Evolutionary conservation across 2,888 invertebrate genomes (phyloP).

Genomic region (Philonicus albiceps): DNA sequence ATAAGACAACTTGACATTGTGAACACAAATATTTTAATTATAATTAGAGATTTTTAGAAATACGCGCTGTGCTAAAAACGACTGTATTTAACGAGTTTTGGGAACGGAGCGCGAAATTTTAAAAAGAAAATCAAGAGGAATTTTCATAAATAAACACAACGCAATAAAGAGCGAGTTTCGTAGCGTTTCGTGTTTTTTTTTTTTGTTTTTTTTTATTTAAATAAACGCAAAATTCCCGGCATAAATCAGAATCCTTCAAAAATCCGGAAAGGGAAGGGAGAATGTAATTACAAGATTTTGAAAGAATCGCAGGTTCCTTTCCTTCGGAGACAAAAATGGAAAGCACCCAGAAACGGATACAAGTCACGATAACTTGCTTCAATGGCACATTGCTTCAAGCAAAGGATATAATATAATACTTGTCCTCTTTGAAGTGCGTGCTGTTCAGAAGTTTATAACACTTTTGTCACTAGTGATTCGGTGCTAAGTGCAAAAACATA

Average conservation of each 20-base stretch:
- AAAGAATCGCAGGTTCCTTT: neutral
- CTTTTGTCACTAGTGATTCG: slow-evolving; percentile 22
- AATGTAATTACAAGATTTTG: neutral
- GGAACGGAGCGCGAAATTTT: neutral
- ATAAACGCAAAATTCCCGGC: neutral
- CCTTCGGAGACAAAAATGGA: neutral
- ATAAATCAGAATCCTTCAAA: neutral
- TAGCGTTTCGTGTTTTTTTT: neutral
- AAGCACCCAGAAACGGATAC: neutral
- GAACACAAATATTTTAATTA: neutral
- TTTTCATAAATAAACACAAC: neutral
- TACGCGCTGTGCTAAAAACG: neutral
- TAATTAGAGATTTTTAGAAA: neutral
- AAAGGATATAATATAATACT: slow-evolving; percentile 4
- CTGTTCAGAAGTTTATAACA: neutral
- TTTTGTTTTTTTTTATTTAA: neutral
- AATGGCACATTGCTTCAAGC: neutral
- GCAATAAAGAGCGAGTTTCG: neutral
- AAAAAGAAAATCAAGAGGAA: neutral
- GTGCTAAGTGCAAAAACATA: neutral
- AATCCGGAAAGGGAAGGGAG: neutral
- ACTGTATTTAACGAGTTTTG: neutral
- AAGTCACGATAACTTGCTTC: slow-evolving; percentile 2
- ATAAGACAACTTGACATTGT: neutral
- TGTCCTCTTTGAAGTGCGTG: slow-evolving; percentile 39